Evolutionary conservation across 2,113 vertebrate genomes (phyloP), one percentile per base, ranked within the genome.

Genomic region (Zootoca vivipara): DNA sequence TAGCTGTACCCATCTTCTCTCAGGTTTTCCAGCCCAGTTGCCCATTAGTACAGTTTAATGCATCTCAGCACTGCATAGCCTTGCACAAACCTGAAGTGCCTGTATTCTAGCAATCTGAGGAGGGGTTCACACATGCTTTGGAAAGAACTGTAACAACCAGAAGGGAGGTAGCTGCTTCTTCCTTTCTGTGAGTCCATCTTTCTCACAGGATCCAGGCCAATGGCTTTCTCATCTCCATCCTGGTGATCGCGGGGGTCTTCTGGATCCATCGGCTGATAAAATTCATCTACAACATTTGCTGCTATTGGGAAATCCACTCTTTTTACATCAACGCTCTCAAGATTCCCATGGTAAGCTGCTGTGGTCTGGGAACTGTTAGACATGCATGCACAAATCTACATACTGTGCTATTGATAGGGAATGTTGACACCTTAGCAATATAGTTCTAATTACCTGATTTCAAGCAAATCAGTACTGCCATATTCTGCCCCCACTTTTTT

Each of bases 261-360:
- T 99, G 99, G 99, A 94, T 99, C 38, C 99, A 99, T 91, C 97
- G 99, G 35, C 97, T 99, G 0, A 92, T 99, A 90, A 99, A 99
- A 94, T 99, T 99, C 94, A 97, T 99, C 94, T 99, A 99, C 95
- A 99, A 99, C 30, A 97, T 99, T 89, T 99, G 98, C 96, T 99
- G 99, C 96, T 99, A 99, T 93, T 99, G 98, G 98, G 99, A 99
- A 95, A 99, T 99, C 93, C 96, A 98, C 85, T 98, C 98, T 58
- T 99, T 99, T 93, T 99, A 99, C 94, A 98, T 98, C 89, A 98
- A 97, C 10, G 99, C 98, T 24, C 97, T 99, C 64, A 98, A 97
- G 92, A 99, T 99, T 95, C 98, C 98, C 56, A 99, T 99, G 99
- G 99, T 99, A 92, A 93, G 92, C 46, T 13, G 0, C 38, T 40